These are phyloP conservation scores for Bovichtus variegatus DNA, from an alignment of 2,797 vertebrate species.

Conservation along the genomic window DNA sequence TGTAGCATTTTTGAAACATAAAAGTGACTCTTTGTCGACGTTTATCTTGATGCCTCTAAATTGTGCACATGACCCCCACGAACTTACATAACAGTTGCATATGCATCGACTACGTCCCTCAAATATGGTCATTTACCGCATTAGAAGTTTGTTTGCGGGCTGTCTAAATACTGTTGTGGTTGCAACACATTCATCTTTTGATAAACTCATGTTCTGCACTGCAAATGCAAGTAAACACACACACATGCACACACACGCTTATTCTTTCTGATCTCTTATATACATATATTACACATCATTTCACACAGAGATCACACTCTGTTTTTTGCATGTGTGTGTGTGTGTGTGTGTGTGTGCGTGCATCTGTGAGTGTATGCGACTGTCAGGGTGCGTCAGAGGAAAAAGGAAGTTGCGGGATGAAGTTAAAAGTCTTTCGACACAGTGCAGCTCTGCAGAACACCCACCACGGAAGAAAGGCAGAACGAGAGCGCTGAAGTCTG, in stretches of 20 bases:
- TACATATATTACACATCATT: not conserved
- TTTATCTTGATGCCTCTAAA: not conserved
- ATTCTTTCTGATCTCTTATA: not conserved
- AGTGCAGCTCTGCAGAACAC: slow-evolving; percentile 84
- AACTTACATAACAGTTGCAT: not conserved
- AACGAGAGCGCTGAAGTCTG: slow-evolving; percentile 49
- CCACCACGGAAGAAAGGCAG: slow-evolving; percentile 79
- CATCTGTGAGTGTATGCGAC: slow-evolving; percentile 39
- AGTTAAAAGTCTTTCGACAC: slow-evolving; percentile 81
- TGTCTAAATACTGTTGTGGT: not conserved
- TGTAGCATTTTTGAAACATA: not conserved
- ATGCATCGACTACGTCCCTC: not conserved
- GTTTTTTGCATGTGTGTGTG: slow-evolving; percentile 27
- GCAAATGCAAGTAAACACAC: not conserved
- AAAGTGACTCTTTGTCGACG: not conserved
- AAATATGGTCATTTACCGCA: not conserved
- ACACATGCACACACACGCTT: not conserved
- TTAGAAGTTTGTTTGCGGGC: not conserved
- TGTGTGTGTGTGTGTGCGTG: slow-evolving; percentile 11
- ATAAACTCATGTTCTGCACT: not conserved
- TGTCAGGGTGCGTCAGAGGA: slow-evolving; percentile 76
- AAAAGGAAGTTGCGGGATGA: slow-evolving; percentile 87
- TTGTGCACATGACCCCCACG: not conserved
- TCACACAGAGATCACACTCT: slow-evolving; percentile 24
- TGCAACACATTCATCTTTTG: not conserved